phyloP scores from a whole-genome alignment of 53 echinoderm and acorn worm species.

The Paelopatides confundens region DNA sequence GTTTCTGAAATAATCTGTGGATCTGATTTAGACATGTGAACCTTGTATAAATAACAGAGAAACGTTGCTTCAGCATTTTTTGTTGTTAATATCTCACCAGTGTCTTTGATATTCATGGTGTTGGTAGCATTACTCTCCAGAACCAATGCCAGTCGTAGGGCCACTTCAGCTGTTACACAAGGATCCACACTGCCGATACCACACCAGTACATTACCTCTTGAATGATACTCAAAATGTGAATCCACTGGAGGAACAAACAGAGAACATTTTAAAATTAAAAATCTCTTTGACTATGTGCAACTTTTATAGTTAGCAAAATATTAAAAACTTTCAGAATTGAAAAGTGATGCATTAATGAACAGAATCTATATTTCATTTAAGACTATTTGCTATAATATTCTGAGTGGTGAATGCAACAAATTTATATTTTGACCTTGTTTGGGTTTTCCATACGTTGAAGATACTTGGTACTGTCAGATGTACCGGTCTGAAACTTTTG shows the following conservation, averaged over 20 bases:
- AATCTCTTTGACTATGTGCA: too few species aligned
- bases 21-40: too few species aligned
- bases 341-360: too few species aligned
- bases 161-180: constrained; percentile 97
- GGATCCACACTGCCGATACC: constrained; percentile 92
- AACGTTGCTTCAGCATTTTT: too few species aligned
- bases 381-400: too few species aligned
- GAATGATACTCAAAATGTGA: constrained; percentile 89
- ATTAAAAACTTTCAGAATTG: too few species aligned
- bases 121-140: constrained; percentile 92
- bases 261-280: too few species aligned
- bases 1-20: too few species aligned
- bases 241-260: constrained; percentile 84
- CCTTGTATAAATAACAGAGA: too few species aligned
- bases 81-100: constrained; percentile 21
- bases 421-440: constrained; percentile 84
- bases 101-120: constrained; percentile 42
- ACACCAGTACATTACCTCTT: constrained; percentile 99
- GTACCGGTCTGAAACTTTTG: constrained; percentile 98
- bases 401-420: too few species aligned
- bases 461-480: constrained; percentile 92
- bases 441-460: constrained; percentile 96
- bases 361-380: too few species aligned
- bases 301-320: too few species aligned
- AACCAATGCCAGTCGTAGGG: constrained; percentile 90